These are phyloP conservation scores for Trachops cirrhosus DNA, from an alignment of 2,797 vertebrate species.

Conservation along the genomic window DNA sequence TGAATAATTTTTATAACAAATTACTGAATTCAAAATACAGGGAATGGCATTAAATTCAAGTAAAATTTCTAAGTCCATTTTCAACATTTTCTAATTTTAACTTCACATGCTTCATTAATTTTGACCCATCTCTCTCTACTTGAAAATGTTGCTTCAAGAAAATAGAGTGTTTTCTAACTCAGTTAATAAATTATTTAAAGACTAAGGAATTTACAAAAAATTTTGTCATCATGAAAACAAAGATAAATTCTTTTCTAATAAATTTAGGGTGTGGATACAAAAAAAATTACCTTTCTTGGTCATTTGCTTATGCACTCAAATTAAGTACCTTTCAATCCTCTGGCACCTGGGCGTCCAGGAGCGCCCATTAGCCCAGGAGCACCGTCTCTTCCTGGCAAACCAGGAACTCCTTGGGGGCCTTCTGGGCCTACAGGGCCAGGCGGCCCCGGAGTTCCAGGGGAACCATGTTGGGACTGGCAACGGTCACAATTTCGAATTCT, in stretches of 20 bases:
- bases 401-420: slow-evolving; percentile 91
- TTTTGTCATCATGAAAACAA: neutral
- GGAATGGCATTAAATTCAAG: neutral
- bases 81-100: slow-evolving; percentile 12
- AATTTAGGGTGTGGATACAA: neutral
- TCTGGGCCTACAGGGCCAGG: slow-evolving; percentile 88
- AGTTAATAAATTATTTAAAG: neutral
- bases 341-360: slow-evolving; percentile 88
- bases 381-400: slow-evolving; percentile 89
- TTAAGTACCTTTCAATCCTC: slow-evolving; percentile 90
- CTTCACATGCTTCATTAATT: neutral
- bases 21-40: neutral
- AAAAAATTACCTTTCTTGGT: neutral
- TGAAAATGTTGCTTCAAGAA: neutral
- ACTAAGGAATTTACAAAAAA: neutral
- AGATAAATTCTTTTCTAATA: neutral
- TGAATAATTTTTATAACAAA: neutral
- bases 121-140: neutral
- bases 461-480: slow-evolving; percentile 87
- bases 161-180: neutral
- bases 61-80: slow-evolving; percentile 13
- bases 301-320: neutral
- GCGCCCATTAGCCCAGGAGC: slow-evolving; percentile 87
- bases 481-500: slow-evolving; percentile 89
- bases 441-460: slow-evolving; percentile 87